Evolutionary conservation across 2,797 vertebrate species (phyloP), one percentile per base, ranked within the genome.

Genomic region (Scleropages formosus): DNA sequence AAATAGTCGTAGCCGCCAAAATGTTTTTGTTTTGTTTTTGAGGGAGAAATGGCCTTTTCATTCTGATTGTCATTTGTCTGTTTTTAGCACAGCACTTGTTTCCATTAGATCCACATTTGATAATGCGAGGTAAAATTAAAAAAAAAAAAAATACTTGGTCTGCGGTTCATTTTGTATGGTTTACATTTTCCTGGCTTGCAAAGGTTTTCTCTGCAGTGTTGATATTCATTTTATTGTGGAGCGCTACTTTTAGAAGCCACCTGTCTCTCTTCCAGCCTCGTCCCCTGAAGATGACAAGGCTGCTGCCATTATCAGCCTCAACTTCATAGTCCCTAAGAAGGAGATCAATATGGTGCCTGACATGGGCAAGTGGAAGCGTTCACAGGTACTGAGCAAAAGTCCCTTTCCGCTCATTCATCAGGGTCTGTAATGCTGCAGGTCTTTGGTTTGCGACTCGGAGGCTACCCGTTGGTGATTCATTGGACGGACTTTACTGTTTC

Each of bases 281-380:
- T 87, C 90, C 76, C 75, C 87, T 58, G 94, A 96, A 85, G 93
- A 94, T 84, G 88, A 88, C 64, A 20, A 83, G 22, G 79, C 87
- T 82, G 81, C 90, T 26, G 75, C 60, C 27, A 77, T 84, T 22
- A 66, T 82, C 75, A 82, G 80, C 63, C 86, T 88, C 77, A 88
- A 70, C 85, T 99, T 94, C 84, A 91, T 95, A 87, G 81, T 98
- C 67, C 97, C 97, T 22, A 96, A 89, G 85, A 99, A 98, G 83
- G 97, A 98, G 87, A 98, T 99, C 85, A 94, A 93, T 73, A 93
- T 95, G 85, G 95, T 97, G 59, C 90, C 95, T 0, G 96, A 98
- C 85, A 99, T 99, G 97, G 93, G 90, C 77, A 99, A 98, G 83
- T 99, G 97, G 97, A 99, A 96, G 75, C 88, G 94, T 10, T 99